Evolutionary conservation across 1,140 invertebrate genomes (phyloP).

Genomic region (Brachionus manjavacas): DNA sequence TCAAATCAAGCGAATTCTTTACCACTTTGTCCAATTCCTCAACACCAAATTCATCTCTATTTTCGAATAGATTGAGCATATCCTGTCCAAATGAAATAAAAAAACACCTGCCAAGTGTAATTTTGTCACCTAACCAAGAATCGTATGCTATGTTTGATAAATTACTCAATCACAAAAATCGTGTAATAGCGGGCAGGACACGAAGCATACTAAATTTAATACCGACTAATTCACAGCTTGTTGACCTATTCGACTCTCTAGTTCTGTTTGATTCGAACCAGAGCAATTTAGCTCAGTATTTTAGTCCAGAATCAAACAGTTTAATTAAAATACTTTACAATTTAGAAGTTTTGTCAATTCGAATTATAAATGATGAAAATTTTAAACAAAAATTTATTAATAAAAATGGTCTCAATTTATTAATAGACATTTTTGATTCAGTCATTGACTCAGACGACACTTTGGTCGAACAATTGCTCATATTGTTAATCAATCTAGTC

Average conservation of each 20-base stretch:
- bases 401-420: background rate
- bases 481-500: background rate
- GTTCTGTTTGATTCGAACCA: conserved; percentile 44
- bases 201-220: conserved; percentile 60
- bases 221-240: conserved; percentile 59
- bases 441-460: background rate
- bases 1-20: conserved; percentile 10
- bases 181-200: conserved; percentile 58
- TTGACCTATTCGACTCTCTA: conserved; percentile 58
- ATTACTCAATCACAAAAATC: conserved; percentile 58
- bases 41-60: background rate
- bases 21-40: background rate
- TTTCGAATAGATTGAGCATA: background rate
- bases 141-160: conserved; percentile 62
- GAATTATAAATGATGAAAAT: background rate
- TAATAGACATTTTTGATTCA: background rate
- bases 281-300: background rate
- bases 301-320: background rate
- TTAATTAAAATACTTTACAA: background rate
- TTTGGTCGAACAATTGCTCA: background rate
- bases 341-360: background rate
- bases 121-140: conserved; percentile 60
- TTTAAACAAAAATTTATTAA: conserved; percentile 20
- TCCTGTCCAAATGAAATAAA: conserved; percentile 51
- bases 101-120: conserved; percentile 60